Percentiles rank a stretch among this genome's conserved stretches.
Conservation (phyloP, 2,888 invertebrate species). For the Polietes domitor region DNA sequence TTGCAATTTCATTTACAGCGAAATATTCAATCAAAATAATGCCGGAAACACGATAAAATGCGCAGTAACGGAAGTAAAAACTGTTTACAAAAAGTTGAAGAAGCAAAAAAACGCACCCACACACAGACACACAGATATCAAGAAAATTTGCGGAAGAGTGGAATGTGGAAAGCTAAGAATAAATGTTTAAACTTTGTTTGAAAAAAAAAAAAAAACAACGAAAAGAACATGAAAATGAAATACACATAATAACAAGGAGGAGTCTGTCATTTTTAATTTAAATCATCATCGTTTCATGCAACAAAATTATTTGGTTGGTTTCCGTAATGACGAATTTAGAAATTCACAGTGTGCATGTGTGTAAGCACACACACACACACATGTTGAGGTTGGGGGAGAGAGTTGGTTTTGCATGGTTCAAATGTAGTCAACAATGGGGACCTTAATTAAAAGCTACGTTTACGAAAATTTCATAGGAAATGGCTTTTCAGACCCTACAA, state of each 20-base stretch:
- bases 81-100: constrained; percentile 26
- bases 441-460: constrained; percentile 62
- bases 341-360: background rate
- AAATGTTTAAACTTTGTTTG: background rate
- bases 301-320: background rate
- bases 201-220: no score
- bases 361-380: no score
- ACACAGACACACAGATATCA: background rate
- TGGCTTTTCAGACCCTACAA: background rate
- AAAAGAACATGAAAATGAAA: background rate
- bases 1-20: constrained; percentile 68
- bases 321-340: background rate
- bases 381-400: no score
- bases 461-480: constrained; percentile 40
- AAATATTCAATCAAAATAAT: constrained; percentile 66
- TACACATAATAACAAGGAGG: background rate
- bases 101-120: constrained; percentile 20
- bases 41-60: constrained; percentile 66
- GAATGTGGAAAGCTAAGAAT: background rate
- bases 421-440: background rate
- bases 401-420: background rate
- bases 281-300: no score
- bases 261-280: no score
- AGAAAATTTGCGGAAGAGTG: background rate
- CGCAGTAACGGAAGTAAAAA: constrained; percentile 63